Evolutionary conservation across 2,113 vertebrate species (phyloP).

Genomic region (Gnathonemus longibarbis): DNA sequence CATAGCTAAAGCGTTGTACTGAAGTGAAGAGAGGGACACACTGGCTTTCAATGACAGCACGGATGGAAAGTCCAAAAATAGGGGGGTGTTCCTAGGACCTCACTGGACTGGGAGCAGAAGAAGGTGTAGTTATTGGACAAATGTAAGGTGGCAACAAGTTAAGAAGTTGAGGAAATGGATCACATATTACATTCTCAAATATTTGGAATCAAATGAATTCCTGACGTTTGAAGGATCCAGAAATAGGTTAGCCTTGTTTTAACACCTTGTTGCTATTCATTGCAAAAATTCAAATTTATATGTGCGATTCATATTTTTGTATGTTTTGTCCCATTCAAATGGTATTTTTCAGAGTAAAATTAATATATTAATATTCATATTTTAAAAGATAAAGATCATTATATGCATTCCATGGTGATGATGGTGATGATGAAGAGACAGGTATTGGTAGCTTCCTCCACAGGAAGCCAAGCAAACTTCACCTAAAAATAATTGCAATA

Average conservation of each 20-base stretch:
- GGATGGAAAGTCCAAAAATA: not conserved
- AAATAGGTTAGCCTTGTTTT: not conserved
- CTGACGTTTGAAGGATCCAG: not conserved
- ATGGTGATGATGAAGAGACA: not conserved
- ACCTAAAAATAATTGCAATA: not conserved
- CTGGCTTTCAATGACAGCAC: not conserved
- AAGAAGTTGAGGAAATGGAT: not conserved
- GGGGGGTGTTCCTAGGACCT: not conserved
- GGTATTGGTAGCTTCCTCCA: not conserved
- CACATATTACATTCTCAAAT: not conserved
- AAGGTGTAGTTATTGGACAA: not conserved
- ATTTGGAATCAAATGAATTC: not conserved
- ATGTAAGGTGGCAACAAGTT: not conserved
- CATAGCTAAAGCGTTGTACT: not conserved
- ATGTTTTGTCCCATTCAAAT: not conserved
- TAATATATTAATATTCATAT: not conserved
- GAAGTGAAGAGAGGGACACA: not conserved
- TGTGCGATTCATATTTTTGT: not conserved
- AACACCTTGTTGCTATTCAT: not conserved
- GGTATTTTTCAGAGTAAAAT: not conserved
- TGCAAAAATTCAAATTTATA: not conserved
- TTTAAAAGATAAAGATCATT: not conserved
- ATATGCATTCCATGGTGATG: not conserved
- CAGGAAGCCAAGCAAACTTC: not conserved
- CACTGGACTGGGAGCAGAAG: not conserved